Evolutionary conservation across 2,113 vertebrate genomes (phyloP).

Genomic region (Otolemur garnettii): DNA sequence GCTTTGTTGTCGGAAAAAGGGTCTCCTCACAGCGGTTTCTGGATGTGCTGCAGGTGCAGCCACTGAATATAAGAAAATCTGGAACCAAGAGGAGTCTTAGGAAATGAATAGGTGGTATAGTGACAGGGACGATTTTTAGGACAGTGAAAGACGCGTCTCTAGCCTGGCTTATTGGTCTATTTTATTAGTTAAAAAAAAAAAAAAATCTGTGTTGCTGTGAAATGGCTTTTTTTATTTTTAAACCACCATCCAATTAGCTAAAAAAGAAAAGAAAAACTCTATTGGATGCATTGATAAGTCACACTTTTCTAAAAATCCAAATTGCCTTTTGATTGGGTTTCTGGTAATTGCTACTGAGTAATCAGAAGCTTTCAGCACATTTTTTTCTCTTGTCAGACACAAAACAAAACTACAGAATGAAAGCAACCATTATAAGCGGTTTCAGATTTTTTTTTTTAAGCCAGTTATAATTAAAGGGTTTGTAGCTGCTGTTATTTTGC

Average conservation of each 20-base stretch:
- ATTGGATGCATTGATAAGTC: slow-evolving; percentile 78
- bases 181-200: slow-evolving; percentile 54
- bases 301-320: slow-evolving; percentile 80
- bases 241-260: slow-evolving; percentile 71
- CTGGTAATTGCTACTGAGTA: slow-evolving; percentile 78
- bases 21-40: slow-evolving; percentile 56
- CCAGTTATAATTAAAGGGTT: slow-evolving; percentile 75
- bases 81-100: slow-evolving; percentile 60
- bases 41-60: slow-evolving; percentile 39
- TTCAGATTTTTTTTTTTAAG: slow-evolving; percentile 39
- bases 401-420: slow-evolving; percentile 75
- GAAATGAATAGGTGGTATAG: slow-evolving; percentile 39
- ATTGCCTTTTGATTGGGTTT: slow-evolving; percentile 80
- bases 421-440: slow-evolving; percentile 73
- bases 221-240: slow-evolving; percentile 57
- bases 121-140: slow-evolving; percentile 46
- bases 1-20: slow-evolving; percentile 41
- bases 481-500: slow-evolving; percentile 64
- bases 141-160: slow-evolving; percentile 47
- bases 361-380: slow-evolving; percentile 79
- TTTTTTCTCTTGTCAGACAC: slow-evolving; percentile 71
- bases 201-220: slow-evolving; percentile 44
- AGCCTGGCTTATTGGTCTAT: slow-evolving; percentile 62
- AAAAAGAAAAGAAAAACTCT: slow-evolving; percentile 62
- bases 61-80: slow-evolving; percentile 10